Base-by-base conservation (phyloP, 2,888 invertebrate species). In the Pyrgus malvae region DNA sequence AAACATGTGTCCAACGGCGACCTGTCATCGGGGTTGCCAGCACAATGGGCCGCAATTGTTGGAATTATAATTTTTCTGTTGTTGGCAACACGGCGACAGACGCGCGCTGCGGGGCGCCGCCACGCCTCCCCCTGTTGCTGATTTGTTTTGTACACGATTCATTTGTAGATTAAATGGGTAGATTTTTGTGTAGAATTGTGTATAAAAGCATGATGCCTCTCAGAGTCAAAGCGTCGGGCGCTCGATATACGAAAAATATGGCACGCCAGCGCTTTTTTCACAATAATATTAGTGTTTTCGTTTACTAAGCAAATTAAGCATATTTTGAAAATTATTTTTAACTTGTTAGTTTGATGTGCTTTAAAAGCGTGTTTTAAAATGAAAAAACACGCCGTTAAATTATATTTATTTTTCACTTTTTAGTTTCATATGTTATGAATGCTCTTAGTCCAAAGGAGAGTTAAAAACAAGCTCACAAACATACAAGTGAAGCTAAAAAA, bases 1-100 rank as follows among this genome's bases (percentile, higher is more conserved):
- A 80, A 86, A 89, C 88, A 89, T 89, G 88, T 89, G 89, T 86
- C 86, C 80, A 78, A 83, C 78, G 66, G 85, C 79, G 88, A 89
- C 84, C 88, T 89, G 89, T 89, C 89, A 86, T 88, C 89, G 76
- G 86, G 85, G 88, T 74, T 83, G 81, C 83, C 74, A 82, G 68
- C 64, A 86, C 86, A 87, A 86, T 83, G 65, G 61, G 66, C 59
- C 57, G 67, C 69, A 70, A 73, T 70, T 63, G 83, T 69, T 67
- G 67, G 70, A 85, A 86, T 87, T 87, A 79, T 82, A 74, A 78
- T 76, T 83, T 85, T 84, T 81, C 74, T 74, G 80, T 78, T 80
- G 83, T 76, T 86, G 80, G 86, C 84, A 86, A 86, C 81, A 82
- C 78, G 74, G 74, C 82, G 86, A 89, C 89, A 89, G 87, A 88